These are phyloP conservation scores for Montipora capricornis DNA, from an alignment of 64 coral and sea anemone species.

Conservation along the genomic window DNA sequence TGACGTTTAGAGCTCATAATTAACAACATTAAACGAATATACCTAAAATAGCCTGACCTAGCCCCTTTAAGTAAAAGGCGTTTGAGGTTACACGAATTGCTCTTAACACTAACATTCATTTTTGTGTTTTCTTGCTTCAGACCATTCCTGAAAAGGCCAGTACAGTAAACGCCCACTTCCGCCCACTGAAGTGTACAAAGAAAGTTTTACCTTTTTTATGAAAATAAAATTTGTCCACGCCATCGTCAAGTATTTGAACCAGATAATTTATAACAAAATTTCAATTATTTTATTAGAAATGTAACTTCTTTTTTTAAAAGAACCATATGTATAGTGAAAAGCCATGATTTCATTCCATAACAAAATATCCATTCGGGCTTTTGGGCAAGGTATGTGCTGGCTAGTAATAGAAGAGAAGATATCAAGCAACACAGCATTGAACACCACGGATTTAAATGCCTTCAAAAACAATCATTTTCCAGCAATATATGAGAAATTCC, in stretches of 20 bases:
- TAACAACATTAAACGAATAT: not conserved
- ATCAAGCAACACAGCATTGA: not conserved
- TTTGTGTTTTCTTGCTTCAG: not conserved
- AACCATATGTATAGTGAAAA: not conserved
- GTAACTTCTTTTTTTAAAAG: not conserved
- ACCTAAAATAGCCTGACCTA: no score
- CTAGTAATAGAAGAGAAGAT: not conserved
- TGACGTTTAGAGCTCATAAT: no score
- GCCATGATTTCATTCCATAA: not conserved
- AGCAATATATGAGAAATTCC: not conserved
- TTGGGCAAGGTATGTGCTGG: not conserved
- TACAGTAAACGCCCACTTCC: slow-evolving; percentile 14
- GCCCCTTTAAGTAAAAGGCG: no score
- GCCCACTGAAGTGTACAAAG: slow-evolving; percentile 50
- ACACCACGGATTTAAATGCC: not conserved
- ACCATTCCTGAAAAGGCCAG: slow-evolving; percentile 44
- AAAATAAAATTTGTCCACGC: not conserved
- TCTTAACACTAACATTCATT: not conserved
- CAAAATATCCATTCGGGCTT: not conserved
- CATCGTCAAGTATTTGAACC: not conserved
- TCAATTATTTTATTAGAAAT: slow-evolving; percentile 24
- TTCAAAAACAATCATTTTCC: not conserved
- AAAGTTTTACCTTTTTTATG: not conserved
- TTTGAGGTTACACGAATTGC: no score
- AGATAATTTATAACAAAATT: slow-evolving; percentile 23